These are phyloP conservation scores for Diaperis boleti DNA, from an alignment of 2,888 invertebrate species.

Conservation along the genomic window DNA sequence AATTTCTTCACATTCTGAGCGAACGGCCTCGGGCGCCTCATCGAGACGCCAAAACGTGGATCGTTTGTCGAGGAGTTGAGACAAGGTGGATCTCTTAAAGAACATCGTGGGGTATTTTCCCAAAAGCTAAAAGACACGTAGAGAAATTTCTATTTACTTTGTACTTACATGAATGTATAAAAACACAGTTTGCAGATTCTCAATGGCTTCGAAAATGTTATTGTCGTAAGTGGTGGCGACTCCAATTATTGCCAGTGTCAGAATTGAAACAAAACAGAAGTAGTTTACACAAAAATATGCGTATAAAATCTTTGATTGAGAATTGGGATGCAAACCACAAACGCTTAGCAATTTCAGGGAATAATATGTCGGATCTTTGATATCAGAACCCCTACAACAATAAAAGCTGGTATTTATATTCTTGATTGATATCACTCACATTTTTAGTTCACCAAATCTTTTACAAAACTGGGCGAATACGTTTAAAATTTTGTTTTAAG, in stretches of 20 bases:
- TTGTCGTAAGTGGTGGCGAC: conserved; percentile 15
- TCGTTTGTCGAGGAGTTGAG: no score
- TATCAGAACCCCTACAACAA: not conserved
- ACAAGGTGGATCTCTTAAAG: no score
- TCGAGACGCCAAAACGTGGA: no score
- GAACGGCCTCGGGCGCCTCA: no score
- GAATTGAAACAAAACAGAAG: not conserved
- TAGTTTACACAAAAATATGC: conserved; percentile 20
- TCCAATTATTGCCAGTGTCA: conserved; percentile 5
- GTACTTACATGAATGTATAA: conserved; percentile 25
- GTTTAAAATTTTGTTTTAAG: conserved; percentile 3
- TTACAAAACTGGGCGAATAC: not conserved
- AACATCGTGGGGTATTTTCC: no score
- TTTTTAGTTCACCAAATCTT: not conserved
- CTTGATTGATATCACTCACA: not conserved
- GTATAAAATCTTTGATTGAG: not conserved
- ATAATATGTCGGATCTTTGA: conserved; percentile 16
- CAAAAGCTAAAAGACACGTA: no score
- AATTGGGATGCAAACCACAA: conserved; percentile 21
- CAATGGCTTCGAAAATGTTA: conserved; percentile 21
- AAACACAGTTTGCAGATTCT: conserved; percentile 25
- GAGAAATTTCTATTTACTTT: no score
- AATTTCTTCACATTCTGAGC: no score
- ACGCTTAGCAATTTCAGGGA: conserved; percentile 9
- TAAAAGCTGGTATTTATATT: not conserved